phyloP scores from a whole-genome alignment of 2,113 vertebrate genomes.

The Pachyramphus minor region DNA sequence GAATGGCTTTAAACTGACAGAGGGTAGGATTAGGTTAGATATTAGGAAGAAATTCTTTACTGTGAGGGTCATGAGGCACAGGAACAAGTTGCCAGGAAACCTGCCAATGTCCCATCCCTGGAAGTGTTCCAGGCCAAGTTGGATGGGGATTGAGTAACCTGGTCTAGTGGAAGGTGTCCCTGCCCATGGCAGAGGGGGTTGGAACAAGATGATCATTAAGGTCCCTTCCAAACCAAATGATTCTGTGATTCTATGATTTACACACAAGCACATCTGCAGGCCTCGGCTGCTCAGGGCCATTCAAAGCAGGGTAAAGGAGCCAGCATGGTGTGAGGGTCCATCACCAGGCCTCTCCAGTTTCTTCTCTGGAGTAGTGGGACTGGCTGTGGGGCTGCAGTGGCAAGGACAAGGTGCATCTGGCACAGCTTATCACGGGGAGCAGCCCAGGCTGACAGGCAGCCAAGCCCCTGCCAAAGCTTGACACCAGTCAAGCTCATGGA shows the following conservation, averaged over 20 bases:
- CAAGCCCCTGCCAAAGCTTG: fast-evolving
- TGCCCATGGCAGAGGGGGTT: neutral
- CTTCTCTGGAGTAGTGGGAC: neutral
- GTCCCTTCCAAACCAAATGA: neutral
- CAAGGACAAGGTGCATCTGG: neutral
- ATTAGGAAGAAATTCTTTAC: neutral
- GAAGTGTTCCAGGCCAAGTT: neutral
- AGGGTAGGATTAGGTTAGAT: neutral
- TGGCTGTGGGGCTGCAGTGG: neutral
- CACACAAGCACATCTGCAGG: neutral
- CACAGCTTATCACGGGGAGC: neutral
- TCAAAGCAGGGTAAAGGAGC: neutral
- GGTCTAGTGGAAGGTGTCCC: neutral
- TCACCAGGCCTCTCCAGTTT: neutral
- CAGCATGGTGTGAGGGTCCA: fast-evolving
- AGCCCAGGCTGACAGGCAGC: neutral
- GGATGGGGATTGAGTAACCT: neutral
- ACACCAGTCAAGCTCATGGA: fast-evolving
- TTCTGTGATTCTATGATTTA: neutral
- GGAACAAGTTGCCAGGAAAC: neutral
- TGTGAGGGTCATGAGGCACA: neutral
- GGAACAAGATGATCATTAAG: neutral
- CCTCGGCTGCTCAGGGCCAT: fast-evolving
- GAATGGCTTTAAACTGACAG: neutral
- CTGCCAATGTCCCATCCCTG: neutral